These are phyloP conservation scores for Mimumesa dahlbomi DNA, from an alignment of 2,888 invertebrate species.

Conservation along the genomic window DNA sequence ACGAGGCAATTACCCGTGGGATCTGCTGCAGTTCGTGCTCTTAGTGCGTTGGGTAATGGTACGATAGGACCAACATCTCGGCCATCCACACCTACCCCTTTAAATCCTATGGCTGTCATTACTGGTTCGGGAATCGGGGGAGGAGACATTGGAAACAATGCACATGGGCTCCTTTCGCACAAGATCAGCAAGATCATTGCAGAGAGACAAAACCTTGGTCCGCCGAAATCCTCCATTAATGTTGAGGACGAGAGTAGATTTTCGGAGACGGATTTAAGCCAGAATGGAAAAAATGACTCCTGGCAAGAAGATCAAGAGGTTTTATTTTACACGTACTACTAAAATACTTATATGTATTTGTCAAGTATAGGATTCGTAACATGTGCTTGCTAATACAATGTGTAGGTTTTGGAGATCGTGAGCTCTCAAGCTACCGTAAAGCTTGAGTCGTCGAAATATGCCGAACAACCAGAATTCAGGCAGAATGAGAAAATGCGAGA, in stretches of 20 bases:
- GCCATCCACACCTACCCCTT: constrained; percentile 86
- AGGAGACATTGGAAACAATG: constrained; percentile 36
- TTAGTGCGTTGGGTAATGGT: constrained; percentile 81
- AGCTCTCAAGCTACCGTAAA: constrained; percentile 65
- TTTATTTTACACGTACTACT: constrained; percentile 16
- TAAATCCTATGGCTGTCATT: constrained; percentile 54
- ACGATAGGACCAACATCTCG: constrained; percentile 81
- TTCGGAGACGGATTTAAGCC: constrained; percentile 57
- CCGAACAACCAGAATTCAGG: constrained; percentile 53
- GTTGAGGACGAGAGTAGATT: constrained; percentile 55
- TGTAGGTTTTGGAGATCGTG: constrained; percentile 76
- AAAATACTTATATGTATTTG: too few species aligned
- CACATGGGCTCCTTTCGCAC: constrained; percentile 59
- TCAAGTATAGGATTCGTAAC: too few species aligned
- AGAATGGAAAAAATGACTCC: constrained; percentile 75
- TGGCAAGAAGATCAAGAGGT: constrained; percentile 79
- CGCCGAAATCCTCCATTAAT: constrained; percentile 60
- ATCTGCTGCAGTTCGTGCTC: constrained; percentile 86
- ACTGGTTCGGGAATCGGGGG: constrained; percentile 38
- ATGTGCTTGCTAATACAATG: too few species aligned
- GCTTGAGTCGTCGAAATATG: constrained; percentile 48
- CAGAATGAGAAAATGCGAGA: constrained; percentile 58
- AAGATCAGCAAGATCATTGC: constrained; percentile 61
- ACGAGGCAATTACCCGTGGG: constrained; percentile 82
- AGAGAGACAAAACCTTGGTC: constrained; percentile 55